A percentile compares a stretch with the other conserved stretches of the same genome.
Evolutionary conservation across 37 sponge, comb jelly and placozoan species (phyloP).

Genomic region (Chondrosia reniformis): DNA sequence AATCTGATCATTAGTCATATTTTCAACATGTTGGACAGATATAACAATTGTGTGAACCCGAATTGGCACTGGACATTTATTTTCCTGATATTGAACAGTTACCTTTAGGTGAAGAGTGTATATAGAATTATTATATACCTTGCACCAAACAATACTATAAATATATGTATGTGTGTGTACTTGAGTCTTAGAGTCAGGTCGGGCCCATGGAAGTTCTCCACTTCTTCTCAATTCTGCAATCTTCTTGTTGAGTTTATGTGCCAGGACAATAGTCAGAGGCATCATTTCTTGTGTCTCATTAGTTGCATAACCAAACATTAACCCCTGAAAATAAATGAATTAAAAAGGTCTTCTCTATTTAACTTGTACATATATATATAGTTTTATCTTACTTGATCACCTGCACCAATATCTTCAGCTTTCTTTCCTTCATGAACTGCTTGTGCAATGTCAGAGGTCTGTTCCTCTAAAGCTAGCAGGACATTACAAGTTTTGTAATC

Average conservation of each 20-base stretch:
- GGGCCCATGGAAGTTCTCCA: constrained; percentile 72
- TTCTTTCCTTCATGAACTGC: constrained; percentile 67
- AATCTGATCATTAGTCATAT: constrained; percentile 68
- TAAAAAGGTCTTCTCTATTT: too few species aligned
- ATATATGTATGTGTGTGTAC: constrained; percentile 17
- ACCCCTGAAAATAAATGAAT: constrained; percentile 50
- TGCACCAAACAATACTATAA: background rate
- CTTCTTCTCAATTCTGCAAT: constrained; percentile 81
- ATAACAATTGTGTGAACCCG: constrained; percentile 96
- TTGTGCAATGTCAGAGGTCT: constrained; percentile 82
- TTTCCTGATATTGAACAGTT: constrained; percentile 83
- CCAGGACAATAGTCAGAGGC: constrained; percentile 86
- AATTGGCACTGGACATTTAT: constrained; percentile 62
- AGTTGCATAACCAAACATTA: constrained; percentile 99
- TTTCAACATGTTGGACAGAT: constrained; percentile 68
- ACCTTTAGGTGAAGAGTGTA: constrained; percentile 56
- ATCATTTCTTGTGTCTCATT: constrained; percentile 93
- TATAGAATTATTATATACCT: background rate
- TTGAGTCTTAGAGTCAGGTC: constrained; percentile 96
- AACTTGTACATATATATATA: too few species aligned
- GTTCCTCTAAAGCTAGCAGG: constrained; percentile 89
- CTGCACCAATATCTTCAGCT: constrained; percentile 92
- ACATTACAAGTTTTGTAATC: constrained; percentile 96
- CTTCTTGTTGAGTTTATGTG: constrained; percentile 84
- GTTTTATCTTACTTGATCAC: constrained; percentile 91